A percentile compares a stretch with the other conserved stretches of the same genome.
phyloP scores from a whole-genome alignment of 2,113 vertebrate species.

The Pterocles orientalis region DNA sequence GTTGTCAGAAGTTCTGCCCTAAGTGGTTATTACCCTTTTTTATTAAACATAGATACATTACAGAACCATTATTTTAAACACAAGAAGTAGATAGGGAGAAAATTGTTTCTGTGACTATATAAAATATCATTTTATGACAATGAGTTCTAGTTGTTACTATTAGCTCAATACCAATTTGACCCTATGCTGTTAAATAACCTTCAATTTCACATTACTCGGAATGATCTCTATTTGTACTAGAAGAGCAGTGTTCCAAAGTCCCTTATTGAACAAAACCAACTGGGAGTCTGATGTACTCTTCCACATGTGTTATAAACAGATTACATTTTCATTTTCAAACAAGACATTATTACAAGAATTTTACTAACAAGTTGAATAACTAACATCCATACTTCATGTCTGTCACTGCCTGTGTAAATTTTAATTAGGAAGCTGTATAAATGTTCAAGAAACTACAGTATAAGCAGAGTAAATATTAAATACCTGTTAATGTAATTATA shows the following conservation, averaged over 20 bases:
- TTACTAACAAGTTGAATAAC: slow-evolving; percentile 11
- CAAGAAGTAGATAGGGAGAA: not conserved
- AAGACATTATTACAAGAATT: not conserved
- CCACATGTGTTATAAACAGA: not conserved
- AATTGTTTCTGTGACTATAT: not conserved
- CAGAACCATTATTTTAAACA: not conserved
- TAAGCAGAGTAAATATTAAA: slow-evolving; percentile 39
- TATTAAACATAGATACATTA: not conserved
- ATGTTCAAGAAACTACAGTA: slow-evolving; percentile 10
- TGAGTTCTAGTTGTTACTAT: not conserved
- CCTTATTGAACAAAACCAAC: not conserved
- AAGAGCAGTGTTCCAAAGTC: not conserved
- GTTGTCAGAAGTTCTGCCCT: not conserved
- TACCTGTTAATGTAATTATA: slow-evolving; percentile 53
- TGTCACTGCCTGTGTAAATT: slow-evolving; percentile 11
- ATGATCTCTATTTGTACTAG: not conserved
- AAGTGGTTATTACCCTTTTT: not conserved
- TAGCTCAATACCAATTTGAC: not conserved
- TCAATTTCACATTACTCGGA: not conserved
- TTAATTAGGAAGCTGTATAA: slow-evolving; percentile 42
- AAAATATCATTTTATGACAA: not conserved
- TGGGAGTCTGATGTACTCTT: not conserved
- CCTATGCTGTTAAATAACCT: not conserved
- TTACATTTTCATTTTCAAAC: slow-evolving; percentile 17
- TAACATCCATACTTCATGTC: slow-evolving; percentile 9